Conservation (phyloP, 2,888 invertebrate species). For the Parnassius orleans region DNA sequence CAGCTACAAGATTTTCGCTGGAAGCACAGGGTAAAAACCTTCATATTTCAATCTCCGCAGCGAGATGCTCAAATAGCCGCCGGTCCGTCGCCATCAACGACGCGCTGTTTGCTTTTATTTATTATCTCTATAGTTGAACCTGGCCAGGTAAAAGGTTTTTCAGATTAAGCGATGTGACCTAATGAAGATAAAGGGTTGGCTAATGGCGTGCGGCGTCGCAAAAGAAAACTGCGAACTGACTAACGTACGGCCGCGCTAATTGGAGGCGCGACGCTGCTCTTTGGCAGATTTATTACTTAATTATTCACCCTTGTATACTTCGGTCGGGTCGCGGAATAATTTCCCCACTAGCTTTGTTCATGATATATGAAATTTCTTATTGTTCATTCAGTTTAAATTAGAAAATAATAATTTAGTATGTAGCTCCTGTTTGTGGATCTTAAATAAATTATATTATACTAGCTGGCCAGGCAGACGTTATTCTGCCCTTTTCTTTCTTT, state of each 20-base stretch:
- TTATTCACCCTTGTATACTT: conserved; percentile 53
- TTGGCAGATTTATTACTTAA: conserved; percentile 65
- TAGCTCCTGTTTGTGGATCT: no score
- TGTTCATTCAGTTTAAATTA: conserved; percentile 13
- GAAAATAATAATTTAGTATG: background rate
- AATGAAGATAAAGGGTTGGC: conserved; percentile 68
- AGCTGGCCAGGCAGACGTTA: no score
- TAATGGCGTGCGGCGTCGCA: conserved; percentile 50
- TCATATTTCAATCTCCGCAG: background rate
- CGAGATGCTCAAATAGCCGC: background rate
- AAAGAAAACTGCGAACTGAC: conserved; percentile 61
- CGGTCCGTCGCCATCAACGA: conserved; percentile 3
- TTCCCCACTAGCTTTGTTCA: conserved; percentile 35
- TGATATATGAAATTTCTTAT: conserved; percentile 39
- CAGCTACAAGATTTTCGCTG: no score
- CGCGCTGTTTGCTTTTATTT: conserved; percentile 12
- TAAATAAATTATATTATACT: no score
- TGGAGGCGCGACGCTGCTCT: conserved; percentile 46
- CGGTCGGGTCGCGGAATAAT: conserved; percentile 35
- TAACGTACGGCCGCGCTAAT: conserved; percentile 51
- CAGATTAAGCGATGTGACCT: conserved; percentile 57
- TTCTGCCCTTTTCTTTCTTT: no score
- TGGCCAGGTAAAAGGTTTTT: conserved; percentile 27
- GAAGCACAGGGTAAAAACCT: no score
- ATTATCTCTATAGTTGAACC: conserved; percentile 22